Base-by-base conservation (phyloP, 1,140 invertebrate species). In the Drosophila nannoptera region DNA sequence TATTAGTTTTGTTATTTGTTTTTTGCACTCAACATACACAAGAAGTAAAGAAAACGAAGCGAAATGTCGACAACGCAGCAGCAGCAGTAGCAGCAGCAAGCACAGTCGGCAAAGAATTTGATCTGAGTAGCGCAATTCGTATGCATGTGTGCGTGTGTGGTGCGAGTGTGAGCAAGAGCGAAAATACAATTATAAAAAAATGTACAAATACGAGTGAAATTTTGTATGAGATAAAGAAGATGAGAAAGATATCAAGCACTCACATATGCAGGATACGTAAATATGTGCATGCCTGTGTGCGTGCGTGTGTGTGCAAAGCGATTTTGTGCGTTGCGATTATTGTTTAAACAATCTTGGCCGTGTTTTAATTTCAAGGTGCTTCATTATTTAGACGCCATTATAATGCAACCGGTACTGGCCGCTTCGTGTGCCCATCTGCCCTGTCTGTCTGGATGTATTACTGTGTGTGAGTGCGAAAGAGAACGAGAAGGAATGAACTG, bases 321-420 rank as follows among this genome's bases (percentile, higher is more conserved):
- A 63, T 43, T 61, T 43, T 61, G 42, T 70, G 52, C 53, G 68
- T 83, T 72, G 54, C 55, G 72, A 77, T 61, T 74, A 86, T 80
- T 74, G 82, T 84, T 86, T 86, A 81, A 80, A 80, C 63, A 86
- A 86, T 76, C 73, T 83, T 86, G 81, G 81, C 80, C 80, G 73
- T 84, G 81, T 73, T 69, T 60, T 67, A 73, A 73, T 61, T 73
- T 86, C 76, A 84, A 84, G 80, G 80, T 84, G 80, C 73, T 69
- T 75, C 75, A 77, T 74, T 75, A 81, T 83, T 74, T 83, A 66
- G 75, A 68, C 73, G 73, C 78, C 78, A 83, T 82, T 72, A 74
- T 66, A 70, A 74, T 64, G 75, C 78, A 83, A 83, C 78, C 78
- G 78, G 78, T 83, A 83, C 78, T 75, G 72, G 48, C 58, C 78